Evolutionary conservation across 1,140 invertebrate species (phyloP), one percentile per base, ranked within the genome.

Genomic region (Apis cerana): DNA sequence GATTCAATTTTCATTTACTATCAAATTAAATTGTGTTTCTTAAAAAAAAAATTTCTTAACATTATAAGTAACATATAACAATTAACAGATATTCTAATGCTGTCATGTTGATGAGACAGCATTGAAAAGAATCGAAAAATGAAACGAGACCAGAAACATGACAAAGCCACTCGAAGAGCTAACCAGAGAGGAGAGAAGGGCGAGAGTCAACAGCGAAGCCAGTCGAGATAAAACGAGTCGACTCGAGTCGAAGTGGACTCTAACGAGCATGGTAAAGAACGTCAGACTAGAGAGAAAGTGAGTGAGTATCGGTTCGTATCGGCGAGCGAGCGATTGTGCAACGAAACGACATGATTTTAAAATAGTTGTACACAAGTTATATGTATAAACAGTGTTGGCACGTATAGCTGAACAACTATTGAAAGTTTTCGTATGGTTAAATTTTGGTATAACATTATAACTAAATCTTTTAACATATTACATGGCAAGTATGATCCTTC

Each of bases 271-370:
- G 9, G 72, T 58, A 67, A 48, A 48, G 33, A 19, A 75, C 52
- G 62, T 67, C n/a, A 58, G 72, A 13, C 71, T 74, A 64, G 78
- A 61, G 71, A 75, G 79, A 75, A 75, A 72, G 70, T 54, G 27
- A 71, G 43, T 12, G 65, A 68, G 12, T 19, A 15, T 23, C n/a
- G 17, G 27, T 27, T 17, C 27, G 9, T 15, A n/a, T n/a, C n/a
- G n/a, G 27, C 27, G 33, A 68, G 43, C 21, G 12, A 48, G 64
- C 17, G 33, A 43, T 54, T 43, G 23, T 27, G 43, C 75, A 68
- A 79, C 59, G 50, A 27, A 80, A 80, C 59, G 59, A 75, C 43
- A 43, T 23, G 33, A 65, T 61, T 72, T 23, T 33, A 52, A 65
- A 80, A 75, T 80, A 75, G 59, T 80, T 52, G 69, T 64, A 52